phyloP scores from a whole-genome alignment of 2,113 vertebrate species.

The Elephantulus edwardii region DNA sequence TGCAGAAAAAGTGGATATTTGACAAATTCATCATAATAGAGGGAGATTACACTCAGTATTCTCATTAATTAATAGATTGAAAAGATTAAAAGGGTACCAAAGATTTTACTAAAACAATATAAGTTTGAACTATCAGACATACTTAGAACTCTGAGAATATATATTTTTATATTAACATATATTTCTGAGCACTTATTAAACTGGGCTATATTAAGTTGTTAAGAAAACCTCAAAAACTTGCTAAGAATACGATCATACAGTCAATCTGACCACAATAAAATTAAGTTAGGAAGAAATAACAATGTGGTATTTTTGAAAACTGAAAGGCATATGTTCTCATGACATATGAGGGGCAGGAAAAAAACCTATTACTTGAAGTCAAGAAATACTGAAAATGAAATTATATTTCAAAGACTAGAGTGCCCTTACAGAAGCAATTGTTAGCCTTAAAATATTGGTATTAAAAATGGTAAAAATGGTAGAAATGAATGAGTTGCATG shows the following conservation, averaged over 20 bases:
- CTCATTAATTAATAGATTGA: neutral
- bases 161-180: neutral
- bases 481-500: neutral
- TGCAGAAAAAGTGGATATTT: neutral
- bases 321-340: neutral
- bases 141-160: neutral
- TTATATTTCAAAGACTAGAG: neutral
- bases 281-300: slow-evolving; percentile 23
- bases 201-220: neutral
- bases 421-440: neutral
- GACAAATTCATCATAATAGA: neutral
- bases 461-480: neutral
- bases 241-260: neutral
- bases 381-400: neutral
- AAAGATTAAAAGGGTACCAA: neutral
- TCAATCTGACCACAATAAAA: neutral
- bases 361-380: neutral
- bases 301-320: neutral
- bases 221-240: neutral
- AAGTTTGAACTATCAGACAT: neutral
- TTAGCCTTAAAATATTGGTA: neutral
- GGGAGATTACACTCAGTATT: neutral
- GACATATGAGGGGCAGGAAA: neutral
- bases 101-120: neutral
- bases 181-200: slow-evolving; percentile 1